These are phyloP conservation scores for Drosophila pectinifera DNA, from an alignment of 1,140 invertebrate genomes.

Conservation along the genomic window DNA sequence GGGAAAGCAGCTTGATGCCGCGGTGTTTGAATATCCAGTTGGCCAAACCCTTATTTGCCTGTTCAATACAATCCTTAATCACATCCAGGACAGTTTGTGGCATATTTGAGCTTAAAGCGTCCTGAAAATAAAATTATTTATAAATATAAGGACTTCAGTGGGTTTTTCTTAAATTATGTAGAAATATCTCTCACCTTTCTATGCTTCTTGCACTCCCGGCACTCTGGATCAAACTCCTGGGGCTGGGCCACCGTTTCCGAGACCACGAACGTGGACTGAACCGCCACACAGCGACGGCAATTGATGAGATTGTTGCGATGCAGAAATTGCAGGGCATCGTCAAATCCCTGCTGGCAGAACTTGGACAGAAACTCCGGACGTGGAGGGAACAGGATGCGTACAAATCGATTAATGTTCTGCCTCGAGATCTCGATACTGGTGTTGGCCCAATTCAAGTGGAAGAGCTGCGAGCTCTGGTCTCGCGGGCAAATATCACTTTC, in stretches of 20 bases:
- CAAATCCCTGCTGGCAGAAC: conserved; percentile 99
- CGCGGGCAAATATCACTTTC: conserved; percentile 99
- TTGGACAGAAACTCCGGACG: conserved; percentile 96
- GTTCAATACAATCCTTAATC: conserved; percentile 96
- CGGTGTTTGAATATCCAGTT: conserved; percentile 95
- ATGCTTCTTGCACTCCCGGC: conserved; percentile 92
- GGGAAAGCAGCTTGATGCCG: conserved; percentile 91
- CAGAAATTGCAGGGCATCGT: conserved; percentile 96
- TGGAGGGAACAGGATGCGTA: conserved; percentile 96
- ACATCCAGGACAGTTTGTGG: conserved; percentile 93
- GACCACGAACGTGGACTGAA: conserved; percentile 92
- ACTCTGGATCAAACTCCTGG: conserved; percentile 92
- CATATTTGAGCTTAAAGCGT: conserved; percentile 93
- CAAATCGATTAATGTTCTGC: conserved; percentile 96
- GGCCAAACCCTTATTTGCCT: conserved; percentile 94
- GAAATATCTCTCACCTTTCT: conserved; percentile 89
- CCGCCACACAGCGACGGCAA: conserved; percentile 92
- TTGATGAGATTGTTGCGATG: conserved; percentile 96
- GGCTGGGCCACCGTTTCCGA: conserved; percentile 88
- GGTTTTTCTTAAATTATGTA: no score
- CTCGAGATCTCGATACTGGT: conserved; percentile 97
- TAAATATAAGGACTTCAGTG: no score
- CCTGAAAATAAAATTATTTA: conserved; percentile 86
- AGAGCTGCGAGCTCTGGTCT: conserved; percentile 94
- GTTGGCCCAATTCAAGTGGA: conserved; percentile 96